These are phyloP conservation scores for Palloptera scutellata DNA, from an alignment of 2,888 invertebrate species.

Conservation along the genomic window DNA sequence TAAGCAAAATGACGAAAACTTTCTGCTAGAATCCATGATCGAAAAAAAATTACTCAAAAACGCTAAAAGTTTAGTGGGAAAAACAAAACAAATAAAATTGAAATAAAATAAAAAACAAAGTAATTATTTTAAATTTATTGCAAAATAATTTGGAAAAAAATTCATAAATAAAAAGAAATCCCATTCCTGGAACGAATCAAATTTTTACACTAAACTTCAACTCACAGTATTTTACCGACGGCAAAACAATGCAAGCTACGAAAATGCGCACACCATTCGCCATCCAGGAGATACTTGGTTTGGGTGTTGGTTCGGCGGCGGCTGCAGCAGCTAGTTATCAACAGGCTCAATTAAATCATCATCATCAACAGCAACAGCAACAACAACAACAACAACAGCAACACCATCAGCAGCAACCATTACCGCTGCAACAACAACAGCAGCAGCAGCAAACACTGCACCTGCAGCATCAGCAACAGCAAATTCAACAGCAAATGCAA, in stretches of 20 bases:
- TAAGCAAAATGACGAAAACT: slow-evolving; percentile 31
- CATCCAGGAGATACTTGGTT: slow-evolving; percentile 62
- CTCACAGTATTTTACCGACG: slow-evolving; percentile 38
- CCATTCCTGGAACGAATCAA: neutral
- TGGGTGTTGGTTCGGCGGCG: slow-evolving; percentile 56
- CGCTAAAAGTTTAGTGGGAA: slow-evolving; percentile 13
- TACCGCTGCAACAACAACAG: slow-evolving; percentile 41
- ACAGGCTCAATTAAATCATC: slow-evolving; percentile 47
- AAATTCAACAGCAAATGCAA: slow-evolving; percentile 36
- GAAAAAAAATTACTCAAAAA: neutral
- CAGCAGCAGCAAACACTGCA: slow-evolving; percentile 40
- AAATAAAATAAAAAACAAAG: slow-evolving; percentile 1
- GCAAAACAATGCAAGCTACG: slow-evolving; percentile 60
- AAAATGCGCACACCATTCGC: slow-evolving; percentile 64
- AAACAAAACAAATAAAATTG: neutral
- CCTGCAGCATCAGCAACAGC: slow-evolving; percentile 37
- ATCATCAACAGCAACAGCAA: slow-evolving; percentile 37
- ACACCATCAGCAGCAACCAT: slow-evolving; percentile 42
- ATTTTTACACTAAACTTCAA: neutral
- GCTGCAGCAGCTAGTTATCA: slow-evolving; percentile 54
- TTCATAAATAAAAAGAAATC: slow-evolving; percentile 10
- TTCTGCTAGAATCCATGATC: too few species aligned
- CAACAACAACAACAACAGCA: slow-evolving; percentile 33
- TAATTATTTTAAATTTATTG: neutral
- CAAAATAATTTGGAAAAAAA: slow-evolving; percentile 9